Percentiles rank a stretch among this genome's conserved stretches.
phyloP scores from a whole-genome alignment of 2,113 vertebrate genomes.

The Laterallus jamaicensis region DNA sequence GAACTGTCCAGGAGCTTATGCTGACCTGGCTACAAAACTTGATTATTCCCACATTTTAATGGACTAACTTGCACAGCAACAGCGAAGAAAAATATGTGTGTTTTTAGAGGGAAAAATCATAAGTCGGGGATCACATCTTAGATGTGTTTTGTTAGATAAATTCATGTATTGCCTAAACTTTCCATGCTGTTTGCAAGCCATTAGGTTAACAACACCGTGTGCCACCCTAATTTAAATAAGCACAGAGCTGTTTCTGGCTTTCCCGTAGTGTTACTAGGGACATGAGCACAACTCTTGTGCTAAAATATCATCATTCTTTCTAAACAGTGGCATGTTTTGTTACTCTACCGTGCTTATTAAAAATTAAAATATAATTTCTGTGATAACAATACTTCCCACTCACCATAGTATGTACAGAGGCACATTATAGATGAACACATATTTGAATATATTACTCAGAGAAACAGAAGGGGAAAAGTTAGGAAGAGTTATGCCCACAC shows the following conservation, averaged over 20 bases:
- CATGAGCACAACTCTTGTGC: neutral
- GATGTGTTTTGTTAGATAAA: neutral
- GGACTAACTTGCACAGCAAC: neutral
- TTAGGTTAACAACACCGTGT: neutral
- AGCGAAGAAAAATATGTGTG: neutral
- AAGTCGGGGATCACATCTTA: neutral
- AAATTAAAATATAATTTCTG: neutral
- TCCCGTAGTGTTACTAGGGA: neutral
- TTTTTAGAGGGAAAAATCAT: neutral
- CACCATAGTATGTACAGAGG: neutral
- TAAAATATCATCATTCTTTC: neutral
- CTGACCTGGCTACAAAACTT: neutral
- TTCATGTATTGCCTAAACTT: neutral
- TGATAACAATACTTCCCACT: neutral
- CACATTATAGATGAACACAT: neutral
- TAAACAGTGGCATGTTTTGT: neutral
- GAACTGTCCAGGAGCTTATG: neutral
- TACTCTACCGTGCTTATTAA: neutral
- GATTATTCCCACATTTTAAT: neutral
- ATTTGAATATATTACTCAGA: neutral
- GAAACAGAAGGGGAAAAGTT: neutral
- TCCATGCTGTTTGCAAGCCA: neutral
- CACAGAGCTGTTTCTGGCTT: neutral
- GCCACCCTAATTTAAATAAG: neutral
- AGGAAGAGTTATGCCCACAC: neutral